Evolutionary conservation across 2,888 invertebrate genomes (phyloP).

Genomic region (Pteria penguin): DNA sequence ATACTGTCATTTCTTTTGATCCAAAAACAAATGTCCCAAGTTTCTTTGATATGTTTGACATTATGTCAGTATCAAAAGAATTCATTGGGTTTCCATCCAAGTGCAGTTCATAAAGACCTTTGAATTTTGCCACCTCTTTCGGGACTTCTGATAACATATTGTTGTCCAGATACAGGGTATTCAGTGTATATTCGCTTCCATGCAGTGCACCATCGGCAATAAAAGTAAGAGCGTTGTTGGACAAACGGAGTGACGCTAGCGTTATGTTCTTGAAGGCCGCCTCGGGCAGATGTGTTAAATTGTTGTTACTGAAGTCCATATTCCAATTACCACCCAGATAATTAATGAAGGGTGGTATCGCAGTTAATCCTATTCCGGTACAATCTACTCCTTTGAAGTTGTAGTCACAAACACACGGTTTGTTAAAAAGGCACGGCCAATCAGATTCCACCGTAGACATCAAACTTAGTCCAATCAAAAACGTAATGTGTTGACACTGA

Average conservation of each 20-base stretch:
- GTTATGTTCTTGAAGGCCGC: constrained; percentile 18
- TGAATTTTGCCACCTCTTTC: constrained; percentile 19
- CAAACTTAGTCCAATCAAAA: no score
- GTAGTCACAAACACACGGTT: no score
- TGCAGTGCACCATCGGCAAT: constrained; percentile 21
- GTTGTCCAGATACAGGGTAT: constrained; percentile 12
- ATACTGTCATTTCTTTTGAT: constrained; percentile 7
- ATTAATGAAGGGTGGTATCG: no score
- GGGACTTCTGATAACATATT: constrained; percentile 21
- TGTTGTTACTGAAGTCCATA: no score
- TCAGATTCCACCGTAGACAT: no score
- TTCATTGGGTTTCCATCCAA: constrained; percentile 25
- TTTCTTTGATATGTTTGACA: constrained; percentile 10
- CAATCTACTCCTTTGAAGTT: no score
- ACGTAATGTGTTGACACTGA: no score
- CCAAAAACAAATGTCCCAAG: constrained; percentile 20
- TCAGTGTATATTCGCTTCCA: constrained; percentile 25
- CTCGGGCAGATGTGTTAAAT: no score
- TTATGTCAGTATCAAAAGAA: constrained; percentile 1
- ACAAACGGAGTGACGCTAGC: constrained; percentile 3
- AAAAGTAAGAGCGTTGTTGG: constrained; percentile 1
- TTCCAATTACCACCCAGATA: no score
- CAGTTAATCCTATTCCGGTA: no score
- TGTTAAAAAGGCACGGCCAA: no score
- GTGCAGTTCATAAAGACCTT: constrained; percentile 6